These are phyloP conservation scores for Typhlichthys eigenmanni DNA, from an alignment of 2,797 vertebrate species.

Conservation along the genomic window DNA sequence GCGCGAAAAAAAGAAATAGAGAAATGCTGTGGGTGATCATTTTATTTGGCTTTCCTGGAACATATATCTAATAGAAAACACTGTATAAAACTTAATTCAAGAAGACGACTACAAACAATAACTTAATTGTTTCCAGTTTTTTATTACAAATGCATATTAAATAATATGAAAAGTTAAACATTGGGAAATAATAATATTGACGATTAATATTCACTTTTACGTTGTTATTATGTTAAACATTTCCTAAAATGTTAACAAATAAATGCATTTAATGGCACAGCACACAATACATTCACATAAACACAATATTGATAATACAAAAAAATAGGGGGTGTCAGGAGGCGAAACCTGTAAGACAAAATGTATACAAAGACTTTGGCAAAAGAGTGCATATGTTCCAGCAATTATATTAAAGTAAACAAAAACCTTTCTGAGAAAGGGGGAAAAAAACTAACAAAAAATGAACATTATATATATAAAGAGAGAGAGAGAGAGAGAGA, in stretches of 20 bases:
- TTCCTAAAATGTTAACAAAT: slow-evolving; percentile 70
- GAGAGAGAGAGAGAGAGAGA: slow-evolving; percentile 54
- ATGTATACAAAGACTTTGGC: slow-evolving; percentile 83
- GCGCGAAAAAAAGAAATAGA: slow-evolving; percentile 41
- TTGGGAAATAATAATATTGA: slow-evolving; percentile 69
- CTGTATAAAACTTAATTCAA: neutral
- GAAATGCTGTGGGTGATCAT: slow-evolving; percentile 15
- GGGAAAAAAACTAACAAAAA: slow-evolving; percentile 59
- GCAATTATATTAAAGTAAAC: slow-evolving; percentile 72
- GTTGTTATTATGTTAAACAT: slow-evolving; percentile 56
- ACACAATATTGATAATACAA: slow-evolving; percentile 62
- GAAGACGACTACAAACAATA: slow-evolving; percentile 5
- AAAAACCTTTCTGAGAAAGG: slow-evolving; percentile 59
- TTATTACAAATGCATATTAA: slow-evolving; percentile 83
- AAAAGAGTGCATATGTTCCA: slow-evolving; percentile 76
- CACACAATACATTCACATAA: slow-evolving; percentile 69
- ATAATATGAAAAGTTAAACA: slow-evolving; percentile 79
- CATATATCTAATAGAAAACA: slow-evolving; percentile 4
- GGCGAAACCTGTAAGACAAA: slow-evolving; percentile 70
- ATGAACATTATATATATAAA: slow-evolving; percentile 65
- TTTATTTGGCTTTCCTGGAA: neutral
- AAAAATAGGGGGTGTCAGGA: slow-evolving; percentile 33
- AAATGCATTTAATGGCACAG: slow-evolving; percentile 68
- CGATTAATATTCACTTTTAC: slow-evolving; percentile 75
- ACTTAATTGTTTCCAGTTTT: slow-evolving; percentile 40